Evolutionary conservation across 2,888 invertebrate species (phyloP), one percentile per base, ranked within the genome.

Genomic region (Drosophila siamana): DNA sequence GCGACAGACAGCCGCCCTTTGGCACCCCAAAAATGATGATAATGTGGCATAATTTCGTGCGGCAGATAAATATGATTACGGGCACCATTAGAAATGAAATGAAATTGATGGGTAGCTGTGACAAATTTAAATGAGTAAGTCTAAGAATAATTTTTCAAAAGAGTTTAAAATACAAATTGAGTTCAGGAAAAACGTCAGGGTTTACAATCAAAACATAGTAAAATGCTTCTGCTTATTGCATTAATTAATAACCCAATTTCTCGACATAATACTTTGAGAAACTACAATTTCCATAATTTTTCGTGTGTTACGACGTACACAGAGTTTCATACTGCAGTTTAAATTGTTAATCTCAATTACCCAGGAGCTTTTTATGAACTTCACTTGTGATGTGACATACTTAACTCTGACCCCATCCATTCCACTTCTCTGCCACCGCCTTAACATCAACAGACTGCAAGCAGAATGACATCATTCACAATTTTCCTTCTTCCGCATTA

Each of bases 271-370:
- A 30, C 4, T 30, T 26, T 26, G 3, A n/a, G 28, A 16, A 52
- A 28, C 26, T 41, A 40, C 0, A 19, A 41, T 5, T 22, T 13
- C 4, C 13, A 30, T 41, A 0, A 28, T n/a, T 41, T 28, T n/a
- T 19, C 15, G 16, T 24, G 8, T 24, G 38, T n/a, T n/a, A n/a
- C n/a, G n/a, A n/a, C n/a, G n/a, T n/a, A n/a, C n/a, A n/a, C n/a
- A n/a, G n/a, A n/a, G n/a, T n/a, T n/a, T n/a, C n/a, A n/a, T n/a
- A n/a, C n/a, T n/a, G n/a, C n/a, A n/a, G n/a, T 68, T 74, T 78
- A 62, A 74, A 74, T 74, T 68, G 78, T 78, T 68, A 55, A 78
- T 74, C 74, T 51, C 75, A 78, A 74, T 74, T 78, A 74, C 30
- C 55, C 74, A 57, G 41, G 6, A 54, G 63, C 30, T 60, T 66